Percentiles rank a stretch among this genome's conserved stretches.
Evolutionary conservation across 1,140 invertebrate species (phyloP).

Genomic region (Calephelis nemesis): DNA sequence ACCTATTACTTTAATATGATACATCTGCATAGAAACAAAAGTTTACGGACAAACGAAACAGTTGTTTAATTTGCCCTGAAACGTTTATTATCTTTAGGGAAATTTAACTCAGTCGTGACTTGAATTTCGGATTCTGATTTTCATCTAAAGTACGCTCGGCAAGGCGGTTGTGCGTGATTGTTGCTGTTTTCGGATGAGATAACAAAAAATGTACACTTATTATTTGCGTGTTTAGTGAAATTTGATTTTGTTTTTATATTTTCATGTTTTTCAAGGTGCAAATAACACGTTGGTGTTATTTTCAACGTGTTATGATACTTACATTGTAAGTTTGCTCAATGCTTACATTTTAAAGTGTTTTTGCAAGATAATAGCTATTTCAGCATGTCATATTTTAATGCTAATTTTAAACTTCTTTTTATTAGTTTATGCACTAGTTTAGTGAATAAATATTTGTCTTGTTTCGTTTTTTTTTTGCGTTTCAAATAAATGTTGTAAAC

Average conservation of each 20-base stretch:
- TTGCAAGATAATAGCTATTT: too few species aligned
- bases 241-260: slow-evolving; percentile 8
- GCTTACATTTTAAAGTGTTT: too few species aligned
- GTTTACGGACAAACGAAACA: slow-evolving; percentile 30
- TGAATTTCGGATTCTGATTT: slow-evolving; percentile 33
- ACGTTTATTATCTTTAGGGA: slow-evolving; percentile 52
- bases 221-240: slow-evolving; percentile 14
- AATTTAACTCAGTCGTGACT: slow-evolving; percentile 46
- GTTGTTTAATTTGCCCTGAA: slow-evolving; percentile 45
- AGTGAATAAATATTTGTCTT: too few species aligned
- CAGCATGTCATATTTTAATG: too few species aligned
- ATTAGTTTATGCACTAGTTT: too few species aligned
- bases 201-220: slow-evolving; percentile 12
- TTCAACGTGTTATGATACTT: not conserved
- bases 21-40: slow-evolving; percentile 1
- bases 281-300: not conserved
- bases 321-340: too few species aligned
- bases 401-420: too few species aligned
- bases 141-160: slow-evolving; percentile 23
- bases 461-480: too few species aligned
- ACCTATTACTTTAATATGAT: not conserved
- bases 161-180: slow-evolving; percentile 9
- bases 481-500: too few species aligned
- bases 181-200: slow-evolving; percentile 6
- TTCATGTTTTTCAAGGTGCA: not conserved